Evolutionary conservation across 1,140 invertebrate genomes (phyloP), one percentile per base, ranked within the genome.

Genomic region (Drosophila neocordata): DNA sequence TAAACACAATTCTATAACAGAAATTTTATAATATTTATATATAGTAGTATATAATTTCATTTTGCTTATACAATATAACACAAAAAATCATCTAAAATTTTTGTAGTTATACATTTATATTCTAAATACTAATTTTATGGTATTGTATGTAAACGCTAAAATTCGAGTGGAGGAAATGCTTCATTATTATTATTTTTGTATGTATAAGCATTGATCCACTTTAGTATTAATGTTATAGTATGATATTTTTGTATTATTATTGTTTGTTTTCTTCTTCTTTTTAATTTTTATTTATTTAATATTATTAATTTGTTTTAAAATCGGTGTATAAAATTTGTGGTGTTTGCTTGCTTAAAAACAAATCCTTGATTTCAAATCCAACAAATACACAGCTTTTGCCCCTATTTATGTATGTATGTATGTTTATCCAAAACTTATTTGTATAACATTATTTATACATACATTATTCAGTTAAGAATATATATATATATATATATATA

Each of bases 291-390:
- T 31, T 31, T 4, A 31, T 31, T 31, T 31, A 6, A 31, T 31
- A 4, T 66, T 24, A 27, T 35, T 60, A 24, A 2, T 62, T 31
- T 68, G 56, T 83, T 35, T 88, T 88, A 88, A 88, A 88, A 88
- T 88, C 83, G 83, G 83, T 88, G 83, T 88, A 88, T 88, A 88
- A 88, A 88, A 88, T 88, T 73, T 82, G 69, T 85, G 61, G 48
- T 85, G 38, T 68, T 61, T 65, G 52, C 73, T 74, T 73, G 69
- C 64, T 74, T 67, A 52, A 75, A 69, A 65, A 66, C 64, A 80
- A 69, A 84, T 83, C 65, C 73, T 64, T 62, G 60, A 59, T 60
- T 67, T 77, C 62, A 76, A 84, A 79, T 83, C 68, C 37, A 84
- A 84, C 44, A 78, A 74, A 65, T 82, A 79, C 76, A 83, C 71